phyloP scores from a whole-genome alignment of 2,888 invertebrate genomes.

The Carpatolechia fugitivella region DNA sequence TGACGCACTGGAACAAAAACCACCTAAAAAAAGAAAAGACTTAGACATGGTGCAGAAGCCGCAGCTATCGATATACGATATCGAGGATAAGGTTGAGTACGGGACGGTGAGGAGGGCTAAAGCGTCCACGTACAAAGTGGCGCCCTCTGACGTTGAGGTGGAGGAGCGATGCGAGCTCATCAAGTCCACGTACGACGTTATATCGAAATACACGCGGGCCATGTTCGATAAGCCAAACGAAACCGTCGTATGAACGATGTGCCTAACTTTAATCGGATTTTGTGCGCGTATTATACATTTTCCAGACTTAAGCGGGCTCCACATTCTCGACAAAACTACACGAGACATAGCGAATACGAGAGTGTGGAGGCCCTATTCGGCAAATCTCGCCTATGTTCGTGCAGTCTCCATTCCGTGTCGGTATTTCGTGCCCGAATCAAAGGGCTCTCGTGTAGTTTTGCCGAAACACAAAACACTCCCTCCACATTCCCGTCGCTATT shows the following conservation, averaged over 20 bases:
- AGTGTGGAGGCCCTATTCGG: too few relatives aligned
- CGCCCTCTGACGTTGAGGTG: conserved; percentile 58
- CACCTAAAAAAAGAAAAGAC: conserved; percentile 63
- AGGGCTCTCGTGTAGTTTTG: too few relatives aligned
- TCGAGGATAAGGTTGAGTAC: conserved; percentile 41
- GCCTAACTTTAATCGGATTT: conserved; percentile 34
- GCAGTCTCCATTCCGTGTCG: too few relatives aligned
- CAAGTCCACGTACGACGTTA: conserved; percentile 69
- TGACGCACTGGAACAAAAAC: conserved; percentile 44
- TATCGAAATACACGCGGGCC: conserved; percentile 68
- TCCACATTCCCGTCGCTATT: too few relatives aligned
- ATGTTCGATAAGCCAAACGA: conserved; percentile 72
- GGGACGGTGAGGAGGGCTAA: conserved; percentile 34
- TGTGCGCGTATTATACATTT: conserved; percentile 39
- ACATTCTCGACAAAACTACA: too few relatives aligned
- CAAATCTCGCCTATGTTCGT: too few relatives aligned
- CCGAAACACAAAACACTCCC: too few relatives aligned
- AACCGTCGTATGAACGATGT: conserved; percentile 69
- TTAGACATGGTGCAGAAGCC: conserved; percentile 60
- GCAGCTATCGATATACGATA: conserved; percentile 51
- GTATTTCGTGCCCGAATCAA: too few relatives aligned
- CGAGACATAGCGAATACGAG: too few relatives aligned
- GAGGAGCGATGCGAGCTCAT: conserved; percentile 68
- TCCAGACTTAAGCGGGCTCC: too few relatives aligned
- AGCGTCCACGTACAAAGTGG: conserved; percentile 56